Percentiles rank a stretch among this genome's conserved stretches.
phyloP scores from a whole-genome alignment of 2,888 invertebrate species.

The Liopterus haemorrhoidalis region DNA sequence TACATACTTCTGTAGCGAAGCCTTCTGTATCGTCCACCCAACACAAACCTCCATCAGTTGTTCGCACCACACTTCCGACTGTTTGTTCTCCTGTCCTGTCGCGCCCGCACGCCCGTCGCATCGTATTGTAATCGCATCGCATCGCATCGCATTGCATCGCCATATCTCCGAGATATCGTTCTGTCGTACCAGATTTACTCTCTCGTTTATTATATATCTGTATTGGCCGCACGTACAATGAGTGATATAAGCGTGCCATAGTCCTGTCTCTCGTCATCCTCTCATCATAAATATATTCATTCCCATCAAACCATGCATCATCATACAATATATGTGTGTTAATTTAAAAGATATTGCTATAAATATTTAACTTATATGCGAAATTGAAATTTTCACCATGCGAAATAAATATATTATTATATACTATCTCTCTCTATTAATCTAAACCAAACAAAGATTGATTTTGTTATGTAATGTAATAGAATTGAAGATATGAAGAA shows the following conservation, averaged over 20 bases:
- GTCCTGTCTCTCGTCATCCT: conserved; percentile 31
- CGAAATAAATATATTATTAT: conserved; percentile 29
- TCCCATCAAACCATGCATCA: conserved; percentile 30
- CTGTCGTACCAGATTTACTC: too few relatives aligned
- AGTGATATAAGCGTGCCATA: conserved; percentile 48
- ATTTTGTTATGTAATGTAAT: too few relatives aligned
- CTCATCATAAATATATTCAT: conserved; percentile 38
- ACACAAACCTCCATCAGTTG: too few relatives aligned
- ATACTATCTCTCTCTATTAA: conserved; percentile 21
- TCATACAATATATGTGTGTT: conserved; percentile 40
- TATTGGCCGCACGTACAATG: conserved; percentile 24
- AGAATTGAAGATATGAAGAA: conserved; percentile 36
- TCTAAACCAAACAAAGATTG: conserved; percentile 21
- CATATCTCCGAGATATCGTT: too few relatives aligned
- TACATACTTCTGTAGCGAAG: too few relatives aligned
- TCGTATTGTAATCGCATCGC: too few relatives aligned
- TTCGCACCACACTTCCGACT: conserved; percentile 15
- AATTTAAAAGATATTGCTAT: conserved; percentile 43
- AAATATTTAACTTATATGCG: conserved; percentile 36
- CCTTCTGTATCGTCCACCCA: too few relatives aligned
- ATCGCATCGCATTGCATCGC: too few relatives aligned
- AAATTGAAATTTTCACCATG: conserved; percentile 37
- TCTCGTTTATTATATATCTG: background rate
- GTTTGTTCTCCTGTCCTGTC: too few relatives aligned
- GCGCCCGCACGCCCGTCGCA: too few relatives aligned